phyloP scores from a whole-genome alignment of 2,113 vertebrate genomes.

The Limanda limanda region DNA sequence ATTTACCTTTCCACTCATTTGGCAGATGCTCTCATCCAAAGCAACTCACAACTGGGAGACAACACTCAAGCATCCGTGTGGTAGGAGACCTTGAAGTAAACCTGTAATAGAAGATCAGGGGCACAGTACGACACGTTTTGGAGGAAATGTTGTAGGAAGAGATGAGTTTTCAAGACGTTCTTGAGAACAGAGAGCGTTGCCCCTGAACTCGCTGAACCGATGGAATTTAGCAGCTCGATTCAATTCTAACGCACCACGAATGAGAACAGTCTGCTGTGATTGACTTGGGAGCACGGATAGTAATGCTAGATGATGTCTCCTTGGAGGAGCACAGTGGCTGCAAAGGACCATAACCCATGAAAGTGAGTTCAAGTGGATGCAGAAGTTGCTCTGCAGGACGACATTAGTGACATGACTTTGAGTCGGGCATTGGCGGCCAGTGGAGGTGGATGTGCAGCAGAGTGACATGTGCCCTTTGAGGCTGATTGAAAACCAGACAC shows the following conservation, averaged over 20 bases:
- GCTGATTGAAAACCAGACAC: not conserved
- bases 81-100: slow-evolving; percentile 2
- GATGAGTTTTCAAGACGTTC: not conserved
- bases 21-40: not conserved
- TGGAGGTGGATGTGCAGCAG: not conserved
- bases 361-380: not conserved
- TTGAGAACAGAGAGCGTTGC: not conserved
- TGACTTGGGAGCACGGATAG: not conserved
- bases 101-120: not conserved
- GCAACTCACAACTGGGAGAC: not conserved
- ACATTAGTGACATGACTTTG: not conserved
- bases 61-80: not conserved
- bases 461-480: not conserved
- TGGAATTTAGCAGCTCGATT: not conserved
- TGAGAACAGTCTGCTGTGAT: not conserved
- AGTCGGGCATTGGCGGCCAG: not conserved
- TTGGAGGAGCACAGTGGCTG: not conserved
- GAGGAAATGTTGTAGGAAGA: not conserved
- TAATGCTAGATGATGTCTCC: not conserved
- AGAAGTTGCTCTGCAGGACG: not conserved
- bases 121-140: not conserved
- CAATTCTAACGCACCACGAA: not conserved
- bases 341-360: not conserved
- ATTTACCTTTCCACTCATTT: not conserved
- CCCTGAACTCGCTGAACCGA: not conserved